Conservation (phyloP, 2,888 invertebrate genomes). For the Dichetophora obliterata region DNA sequence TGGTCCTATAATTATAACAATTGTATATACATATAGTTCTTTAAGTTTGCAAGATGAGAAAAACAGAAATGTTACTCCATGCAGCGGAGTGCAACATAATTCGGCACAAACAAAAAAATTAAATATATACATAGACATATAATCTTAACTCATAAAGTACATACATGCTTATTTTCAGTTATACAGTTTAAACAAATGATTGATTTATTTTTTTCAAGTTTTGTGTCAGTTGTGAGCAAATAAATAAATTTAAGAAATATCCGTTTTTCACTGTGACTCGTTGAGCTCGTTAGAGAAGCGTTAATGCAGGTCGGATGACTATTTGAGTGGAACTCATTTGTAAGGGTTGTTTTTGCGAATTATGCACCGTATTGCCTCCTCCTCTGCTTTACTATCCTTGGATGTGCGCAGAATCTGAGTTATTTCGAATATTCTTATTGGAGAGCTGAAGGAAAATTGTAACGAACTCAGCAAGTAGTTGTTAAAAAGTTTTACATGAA, state of each 20-base stretch:
- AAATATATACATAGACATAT: background rate
- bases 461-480: conserved; percentile 27
- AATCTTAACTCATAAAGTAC: conserved; percentile 2
- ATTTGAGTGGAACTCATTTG: background rate
- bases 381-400: background rate
- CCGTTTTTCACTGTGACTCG: conserved; percentile 1
- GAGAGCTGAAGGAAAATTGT: conserved; percentile 7
- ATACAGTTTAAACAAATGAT: conserved; percentile 24
- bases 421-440: background rate
- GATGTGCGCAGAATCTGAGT: conserved; percentile 20
- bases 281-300: background rate
- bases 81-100: conserved; percentile 14
- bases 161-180: conserved; percentile 26
- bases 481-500: background rate
- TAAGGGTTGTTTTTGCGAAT: conserved; percentile 22
- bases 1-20: conserved; percentile 11
- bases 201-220: conserved; percentile 24
- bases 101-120: conserved; percentile 17
- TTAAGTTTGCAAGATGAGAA: background rate
- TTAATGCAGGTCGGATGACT: conserved; percentile 22
- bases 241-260: conserved; percentile 31
- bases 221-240: conserved; percentile 30
- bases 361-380: no score
- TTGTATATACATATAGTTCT: background rate
- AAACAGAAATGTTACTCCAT: background rate